Evolutionary conservation across 2,797 vertebrate species (phyloP), one percentile per base, ranked within the genome.

Genomic region (Sebastes aleutianus): DNA sequence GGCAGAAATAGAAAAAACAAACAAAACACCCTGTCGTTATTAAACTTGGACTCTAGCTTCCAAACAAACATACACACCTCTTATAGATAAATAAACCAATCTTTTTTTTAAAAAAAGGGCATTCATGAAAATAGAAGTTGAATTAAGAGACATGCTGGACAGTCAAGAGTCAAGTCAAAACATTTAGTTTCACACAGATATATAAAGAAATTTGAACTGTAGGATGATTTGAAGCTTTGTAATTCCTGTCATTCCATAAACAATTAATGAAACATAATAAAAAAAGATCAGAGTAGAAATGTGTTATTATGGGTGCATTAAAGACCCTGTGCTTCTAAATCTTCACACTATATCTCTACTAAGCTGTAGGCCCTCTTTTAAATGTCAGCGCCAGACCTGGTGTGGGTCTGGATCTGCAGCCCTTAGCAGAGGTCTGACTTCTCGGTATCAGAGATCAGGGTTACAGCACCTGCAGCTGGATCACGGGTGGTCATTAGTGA

Each of bases 361-460:
- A 27, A 73, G 66, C 68, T 65, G 68, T 29, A 78, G 84, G 62
- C 68, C 84, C 74, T 85, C 76, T 73, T 79, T 80, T 62, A 78
- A 87, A 89, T 84, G 82, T 84, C 83, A 84, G 77, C 3, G 3
- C 70, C 87, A 79, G 84, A 90, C 87, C 73, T 54, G 71, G 53
- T 54, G 53, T 8, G 43, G 76, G 76, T 89, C 82, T 83, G 87
- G 85, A 76, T 83, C 88, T 84, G 78, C 82, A 94, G 91, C 92
- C 93, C 91, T 93, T 66, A 88, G 79, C 76, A 74, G 90, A 92
- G 84, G 81, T 88, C 85, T 74, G 50, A 62, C 78, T 72, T 80
- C 54, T 83, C 2, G 16, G 20, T 26, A 26, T 76, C 61, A 59
- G 39, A 56, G 78, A 82, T 85, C 72, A 32, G 57, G 67, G 70